Conservation (phyloP, 2,797 vertebrate species). For the Pampus argenteus region DNA sequence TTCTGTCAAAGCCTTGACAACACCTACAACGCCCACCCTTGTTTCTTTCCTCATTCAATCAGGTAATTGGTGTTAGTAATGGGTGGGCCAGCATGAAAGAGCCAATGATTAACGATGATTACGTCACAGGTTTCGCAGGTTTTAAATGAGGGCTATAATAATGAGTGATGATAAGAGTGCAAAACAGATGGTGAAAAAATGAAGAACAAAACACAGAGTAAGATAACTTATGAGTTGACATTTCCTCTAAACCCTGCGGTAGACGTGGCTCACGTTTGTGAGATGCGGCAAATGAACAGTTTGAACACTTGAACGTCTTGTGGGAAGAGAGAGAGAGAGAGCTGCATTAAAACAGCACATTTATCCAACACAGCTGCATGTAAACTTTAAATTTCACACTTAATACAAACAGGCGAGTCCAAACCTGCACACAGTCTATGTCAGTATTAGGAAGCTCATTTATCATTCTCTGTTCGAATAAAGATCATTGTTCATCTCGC, state of each 20-base stretch:
- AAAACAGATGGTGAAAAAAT: slow-evolving; percentile 5
- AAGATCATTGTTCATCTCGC: slow-evolving; percentile 66
- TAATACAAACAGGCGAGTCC: slow-evolving; percentile 29
- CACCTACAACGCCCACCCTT: background rate
- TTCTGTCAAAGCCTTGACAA: slow-evolving; percentile 18
- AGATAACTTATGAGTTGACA: slow-evolving; percentile 13
- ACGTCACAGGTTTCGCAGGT: slow-evolving; percentile 4
- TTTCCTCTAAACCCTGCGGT: slow-evolving; percentile 32
- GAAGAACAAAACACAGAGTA: background rate
- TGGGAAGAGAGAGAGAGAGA: too few species aligned
- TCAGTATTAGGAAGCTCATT: slow-evolving; percentile 52
- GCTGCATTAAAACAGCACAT: too few species aligned
- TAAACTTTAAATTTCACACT: slow-evolving; percentile 41
- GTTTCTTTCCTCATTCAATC: slow-evolving; percentile 28
- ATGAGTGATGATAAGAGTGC: slow-evolving; percentile 28
- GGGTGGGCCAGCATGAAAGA: slow-evolving; percentile 38
- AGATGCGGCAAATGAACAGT: slow-evolving; percentile 12
- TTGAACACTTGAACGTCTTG: slow-evolving; percentile 8
- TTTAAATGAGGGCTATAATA: slow-evolving; percentile 41
- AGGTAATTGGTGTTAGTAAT: slow-evolving; percentile 46
- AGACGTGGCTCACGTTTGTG: background rate
- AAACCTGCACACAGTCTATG: slow-evolving; percentile 3
- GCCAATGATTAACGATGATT: slow-evolving; percentile 42
- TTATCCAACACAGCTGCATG: slow-evolving; percentile 30
- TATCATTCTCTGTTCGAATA: slow-evolving; percentile 68